phyloP scores from a whole-genome alignment of 2,113 vertebrate species.

The Sinocyclocheilus grahami region DNA sequence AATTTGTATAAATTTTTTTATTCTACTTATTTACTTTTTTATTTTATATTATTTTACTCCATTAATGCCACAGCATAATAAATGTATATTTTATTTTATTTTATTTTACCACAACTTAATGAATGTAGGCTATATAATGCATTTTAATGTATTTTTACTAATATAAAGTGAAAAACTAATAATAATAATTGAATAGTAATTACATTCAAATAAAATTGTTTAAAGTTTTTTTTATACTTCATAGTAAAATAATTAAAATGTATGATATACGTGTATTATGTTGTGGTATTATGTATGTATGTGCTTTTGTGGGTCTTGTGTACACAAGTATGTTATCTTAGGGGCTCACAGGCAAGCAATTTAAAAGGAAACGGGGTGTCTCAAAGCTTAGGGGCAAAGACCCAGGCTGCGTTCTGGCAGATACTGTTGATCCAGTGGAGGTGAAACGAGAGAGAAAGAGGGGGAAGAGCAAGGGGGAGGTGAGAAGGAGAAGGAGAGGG shows the following conservation, averaged over 20 bases:
- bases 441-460: conserved; percentile 64
- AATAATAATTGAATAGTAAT: too few species aligned
- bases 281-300: neutral
- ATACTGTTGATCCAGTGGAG: conserved; percentile 66
- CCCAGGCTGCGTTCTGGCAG: conserved; percentile 68
- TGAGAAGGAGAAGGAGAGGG: conserved; percentile 17
- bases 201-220: too few species aligned
- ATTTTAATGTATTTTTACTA: too few species aligned
- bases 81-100: too few species aligned
- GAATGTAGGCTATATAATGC: too few species aligned
- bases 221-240: neutral
- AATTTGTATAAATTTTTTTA: too few species aligned
- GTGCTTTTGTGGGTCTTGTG: neutral
- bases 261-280: neutral
- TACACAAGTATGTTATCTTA: conserved; percentile 45
- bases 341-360: conserved; percentile 55
- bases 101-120: too few species aligned
- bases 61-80: too few species aligned
- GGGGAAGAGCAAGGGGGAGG: conserved; percentile 28
- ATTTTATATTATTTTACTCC: too few species aligned
- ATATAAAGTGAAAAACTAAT: too few species aligned
- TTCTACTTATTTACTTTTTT: too few species aligned
- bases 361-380: conserved; percentile 67
- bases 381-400: conserved; percentile 68
- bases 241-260: neutral